Evolutionary conservation across 2,797 vertebrate genomes (phyloP).

Genomic region (Thaleichthys pacificus): DNA sequence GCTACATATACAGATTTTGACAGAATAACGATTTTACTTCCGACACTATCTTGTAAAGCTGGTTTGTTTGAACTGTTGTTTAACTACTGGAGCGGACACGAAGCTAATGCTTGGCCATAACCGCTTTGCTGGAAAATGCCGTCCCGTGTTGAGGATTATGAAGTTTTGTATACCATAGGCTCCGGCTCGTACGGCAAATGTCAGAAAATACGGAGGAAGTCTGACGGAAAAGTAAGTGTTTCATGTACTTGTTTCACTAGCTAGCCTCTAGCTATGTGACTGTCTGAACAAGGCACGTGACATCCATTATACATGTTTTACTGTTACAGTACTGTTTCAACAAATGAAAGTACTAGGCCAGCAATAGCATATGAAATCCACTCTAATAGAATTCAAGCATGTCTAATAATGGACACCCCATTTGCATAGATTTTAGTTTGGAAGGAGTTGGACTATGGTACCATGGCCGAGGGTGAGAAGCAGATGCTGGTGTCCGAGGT

Average conservation of each 20-base stretch:
- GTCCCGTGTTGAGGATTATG: slow-evolving; percentile 86
- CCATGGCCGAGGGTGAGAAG: slow-evolving; percentile 91
- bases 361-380: neutral
- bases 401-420: neutral
- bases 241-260: neutral
- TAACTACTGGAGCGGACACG: no score
- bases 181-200: slow-evolving; percentile 91
- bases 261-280: neutral
- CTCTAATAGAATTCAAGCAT: neutral
- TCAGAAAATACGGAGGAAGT: slow-evolving; percentile 88
- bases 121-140: slow-evolving; percentile 75
- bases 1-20: neutral
- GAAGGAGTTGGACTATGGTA: slow-evolving; percentile 96
- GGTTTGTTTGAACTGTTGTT: no score
- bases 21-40: neutral
- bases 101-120: neutral
- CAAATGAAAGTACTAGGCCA: neutral
- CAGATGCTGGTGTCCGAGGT: slow-evolving; percentile 98
- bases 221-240: slow-evolving; percentile 84
- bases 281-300: no score
- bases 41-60: no score
- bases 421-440: slow-evolving; percentile 85
- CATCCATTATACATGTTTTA: neutral
- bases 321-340: no score
- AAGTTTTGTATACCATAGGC: slow-evolving; percentile 88